Evolutionary conservation across 2,113 vertebrate species (phyloP).

Genomic region (Casuarius casuarius): DNA sequence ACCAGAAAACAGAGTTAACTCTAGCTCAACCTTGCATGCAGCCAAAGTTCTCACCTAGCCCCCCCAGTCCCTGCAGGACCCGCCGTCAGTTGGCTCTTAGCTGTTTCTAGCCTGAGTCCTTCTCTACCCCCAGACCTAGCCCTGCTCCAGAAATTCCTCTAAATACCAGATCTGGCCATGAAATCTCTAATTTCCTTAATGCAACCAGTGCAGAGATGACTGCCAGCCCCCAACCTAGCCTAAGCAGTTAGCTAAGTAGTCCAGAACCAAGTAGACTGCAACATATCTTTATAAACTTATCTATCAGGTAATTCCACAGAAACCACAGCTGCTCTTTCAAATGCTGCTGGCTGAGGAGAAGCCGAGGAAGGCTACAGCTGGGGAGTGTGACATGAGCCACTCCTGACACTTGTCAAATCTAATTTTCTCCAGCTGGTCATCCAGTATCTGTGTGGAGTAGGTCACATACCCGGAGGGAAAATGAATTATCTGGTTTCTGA

Average conservation of each 20-base stretch:
- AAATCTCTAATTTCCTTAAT: neutral
- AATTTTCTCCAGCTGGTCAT: neutral
- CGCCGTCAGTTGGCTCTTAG: too few relatives aligned
- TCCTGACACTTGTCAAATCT: slow-evolving; percentile 19
- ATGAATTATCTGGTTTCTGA: neutral
- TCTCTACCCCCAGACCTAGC: neutral
- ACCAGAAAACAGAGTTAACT: neutral
- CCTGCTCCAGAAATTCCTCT: neutral
- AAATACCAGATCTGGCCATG: neutral
- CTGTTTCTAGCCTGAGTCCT: too few relatives aligned
- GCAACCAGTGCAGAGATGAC: neutral
- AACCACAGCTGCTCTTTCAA: neutral
- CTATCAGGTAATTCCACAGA: neutral
- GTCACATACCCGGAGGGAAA: neutral
- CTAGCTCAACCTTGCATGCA: neutral
- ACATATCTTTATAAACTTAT: neutral
- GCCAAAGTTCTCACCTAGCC: neutral
- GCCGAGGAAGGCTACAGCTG: neutral
- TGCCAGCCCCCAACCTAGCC: neutral
- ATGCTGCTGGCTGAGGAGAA: neutral
- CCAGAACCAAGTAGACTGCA: neutral
- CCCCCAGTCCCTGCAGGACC: neutral
- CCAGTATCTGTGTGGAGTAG: neutral
- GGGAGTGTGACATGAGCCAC: neutral
- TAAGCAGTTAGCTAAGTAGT: neutral